Base-by-base conservation (phyloP, 1,140 invertebrate species). In the Laodelphax striatellus region DNA sequence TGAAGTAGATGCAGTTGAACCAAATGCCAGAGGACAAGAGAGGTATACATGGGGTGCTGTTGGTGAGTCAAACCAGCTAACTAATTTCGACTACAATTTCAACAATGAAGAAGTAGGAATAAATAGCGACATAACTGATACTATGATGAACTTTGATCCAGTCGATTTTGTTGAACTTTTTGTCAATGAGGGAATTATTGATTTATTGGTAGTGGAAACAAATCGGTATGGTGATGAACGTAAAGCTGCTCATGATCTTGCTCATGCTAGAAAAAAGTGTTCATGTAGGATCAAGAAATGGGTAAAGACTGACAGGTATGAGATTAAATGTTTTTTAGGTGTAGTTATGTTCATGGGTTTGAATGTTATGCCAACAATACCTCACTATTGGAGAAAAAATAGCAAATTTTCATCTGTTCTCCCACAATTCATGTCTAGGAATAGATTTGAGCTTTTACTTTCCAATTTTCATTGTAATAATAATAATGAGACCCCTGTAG, bases 291-390 rank as follows among this genome's bases (percentile, higher is more conserved):
- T 63, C 9, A 50, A 22, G 28, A 53, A 54, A 11, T 66, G 22
- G 62, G 38, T 19, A 52, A 28, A 31, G 52, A 63, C 21, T 44
- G 9, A 2, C 43, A 44, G 17, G 2, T n/a, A 19, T 44, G 63
- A 71, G 66, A 68, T 69, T 24, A 59, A 64, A 56, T 58, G 46
- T 31, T 64, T 69, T 63, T 65, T 66, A 55, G 60, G 62, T 9
- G 17, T 69, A 19, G 46, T 67, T 31, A 58, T 65, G 50, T 68
- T 60, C 52, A 70, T 66, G 63, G 63, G 58, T 58, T 58, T 68
- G 42, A 24, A 16, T 28, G 22, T 22, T 16, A 42, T 22, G 58
- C 38, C 41, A 60, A 42, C 28, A 42, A 46, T 52, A 5, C 41
- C 4, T n/a, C 24, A 59, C 31, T 59, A 59, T 62, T 62, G 57